phyloP scores from a whole-genome alignment of 2,797 vertebrate species.

The Naso thynnoides region DNA sequence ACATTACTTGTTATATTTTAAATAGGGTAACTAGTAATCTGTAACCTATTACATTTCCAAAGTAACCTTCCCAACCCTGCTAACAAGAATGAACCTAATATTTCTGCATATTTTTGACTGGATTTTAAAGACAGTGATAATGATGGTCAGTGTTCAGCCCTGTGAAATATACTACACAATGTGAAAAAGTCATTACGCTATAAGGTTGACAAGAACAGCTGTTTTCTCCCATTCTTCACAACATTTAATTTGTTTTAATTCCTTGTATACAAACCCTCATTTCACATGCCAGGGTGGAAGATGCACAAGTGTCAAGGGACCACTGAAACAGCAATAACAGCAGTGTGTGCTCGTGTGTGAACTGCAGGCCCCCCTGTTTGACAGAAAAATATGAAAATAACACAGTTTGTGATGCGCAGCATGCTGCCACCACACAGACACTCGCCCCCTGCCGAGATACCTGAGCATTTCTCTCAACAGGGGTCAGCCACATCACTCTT shows the following conservation, averaged over 20 bases:
- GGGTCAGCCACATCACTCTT: slow-evolving; percentile 73
- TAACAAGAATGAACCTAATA: too few species aligned
- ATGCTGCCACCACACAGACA: slow-evolving; percentile 63
- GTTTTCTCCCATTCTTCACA: slow-evolving; percentile 52
- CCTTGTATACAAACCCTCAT: slow-evolving; percentile 57
- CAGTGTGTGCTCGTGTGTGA: slow-evolving; percentile 72
- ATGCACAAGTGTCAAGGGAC: slow-evolving; percentile 74
- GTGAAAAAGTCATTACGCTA: slow-evolving; percentile 39
- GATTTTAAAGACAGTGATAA: slow-evolving; percentile 1
- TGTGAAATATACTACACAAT: slow-evolving; percentile 24
- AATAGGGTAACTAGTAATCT: too few species aligned
- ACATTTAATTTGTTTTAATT: slow-evolving; percentile 70
- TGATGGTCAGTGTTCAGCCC: not conserved
- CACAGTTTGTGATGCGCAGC: slow-evolving; percentile 72
- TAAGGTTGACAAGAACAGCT: slow-evolving; percentile 61
- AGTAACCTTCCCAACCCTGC: too few species aligned
- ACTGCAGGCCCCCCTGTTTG: slow-evolving; percentile 58
- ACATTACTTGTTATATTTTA: too few species aligned
- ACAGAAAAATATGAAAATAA: slow-evolving; percentile 78
- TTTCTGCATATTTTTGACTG: not conserved
- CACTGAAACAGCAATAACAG: slow-evolving; percentile 75
- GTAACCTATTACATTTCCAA: too few species aligned
- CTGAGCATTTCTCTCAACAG: slow-evolving; percentile 75
- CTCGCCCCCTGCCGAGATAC: slow-evolving; percentile 70
- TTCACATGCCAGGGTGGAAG: slow-evolving; percentile 65